A percentile compares a stretch with the other conserved stretches of the same genome.
These are phyloP conservation scores for Pandion haliaetus DNA, from an alignment of 2,113 vertebrate genomes.

Conservation along the genomic window DNA sequence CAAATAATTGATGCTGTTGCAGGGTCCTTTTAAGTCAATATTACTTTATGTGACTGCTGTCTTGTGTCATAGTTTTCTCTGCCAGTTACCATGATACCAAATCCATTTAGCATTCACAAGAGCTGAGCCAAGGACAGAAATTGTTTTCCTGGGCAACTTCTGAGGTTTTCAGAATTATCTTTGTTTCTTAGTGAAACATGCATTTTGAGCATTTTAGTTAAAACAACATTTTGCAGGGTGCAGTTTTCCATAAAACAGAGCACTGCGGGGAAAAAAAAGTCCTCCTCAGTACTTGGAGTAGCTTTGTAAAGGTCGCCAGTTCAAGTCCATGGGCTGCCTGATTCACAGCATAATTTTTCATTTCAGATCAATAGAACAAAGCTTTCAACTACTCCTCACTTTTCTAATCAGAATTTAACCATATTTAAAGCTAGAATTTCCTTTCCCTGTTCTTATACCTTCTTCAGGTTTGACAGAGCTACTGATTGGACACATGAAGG, in stretches of 20 bases:
- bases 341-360: background rate
- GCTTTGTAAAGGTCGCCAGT: background rate
- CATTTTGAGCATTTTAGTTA: background rate
- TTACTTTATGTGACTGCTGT: background rate
- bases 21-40: background rate
- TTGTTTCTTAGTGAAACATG: background rate
- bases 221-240: background rate
- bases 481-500: background rate
- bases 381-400: background rate
- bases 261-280: background rate
- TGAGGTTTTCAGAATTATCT: background rate
- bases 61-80: background rate
- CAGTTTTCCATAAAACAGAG: background rate
- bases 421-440: background rate
- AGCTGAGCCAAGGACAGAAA: background rate
- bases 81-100: background rate
- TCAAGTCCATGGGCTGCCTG: background rate
- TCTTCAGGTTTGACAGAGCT: background rate
- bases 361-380: background rate
- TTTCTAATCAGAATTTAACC: background rate
- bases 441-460: background rate
- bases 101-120: background rate
- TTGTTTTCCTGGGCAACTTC: background rate
- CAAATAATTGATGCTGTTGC: rapidly evolving
- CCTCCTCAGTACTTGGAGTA: background rate